These are phyloP conservation scores for Hoplostethus atlanticus DNA, from an alignment of 2,797 vertebrate genomes.

Conservation along the genomic window DNA sequence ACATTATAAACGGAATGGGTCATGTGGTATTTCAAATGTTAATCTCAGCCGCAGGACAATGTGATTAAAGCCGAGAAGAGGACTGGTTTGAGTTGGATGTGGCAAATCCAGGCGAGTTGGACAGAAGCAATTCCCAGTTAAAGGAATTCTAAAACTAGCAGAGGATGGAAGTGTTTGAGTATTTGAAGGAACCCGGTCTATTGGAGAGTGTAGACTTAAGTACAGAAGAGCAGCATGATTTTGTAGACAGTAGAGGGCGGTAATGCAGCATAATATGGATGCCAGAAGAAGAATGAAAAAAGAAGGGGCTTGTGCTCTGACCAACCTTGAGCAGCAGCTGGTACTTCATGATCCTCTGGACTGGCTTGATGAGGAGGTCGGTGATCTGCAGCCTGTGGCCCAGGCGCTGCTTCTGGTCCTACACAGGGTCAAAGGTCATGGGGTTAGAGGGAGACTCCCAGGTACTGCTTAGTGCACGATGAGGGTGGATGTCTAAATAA, in stretches of 20 bases:
- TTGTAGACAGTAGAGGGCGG: no score
- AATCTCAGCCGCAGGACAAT: no score
- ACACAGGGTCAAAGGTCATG: slow-evolving; percentile 15
- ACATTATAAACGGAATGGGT: neutral
- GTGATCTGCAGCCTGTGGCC: slow-evolving; percentile 95
- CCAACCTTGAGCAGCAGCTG: slow-evolving; percentile 96
- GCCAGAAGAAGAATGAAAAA: neutral
- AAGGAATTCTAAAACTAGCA: neutral
- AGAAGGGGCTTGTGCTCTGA: slow-evolving; percentile 18
- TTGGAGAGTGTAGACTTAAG: no score
- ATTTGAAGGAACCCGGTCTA: no score
- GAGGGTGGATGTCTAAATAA: neutral
- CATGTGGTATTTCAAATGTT: no score
- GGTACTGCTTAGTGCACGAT: neutral
- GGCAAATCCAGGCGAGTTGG: neutral
- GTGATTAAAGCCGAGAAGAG: no score
- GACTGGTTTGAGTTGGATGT: no score
- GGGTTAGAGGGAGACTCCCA: neutral
- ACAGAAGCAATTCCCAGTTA: neutral
- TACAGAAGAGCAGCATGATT: no score
- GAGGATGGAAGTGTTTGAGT: no score
- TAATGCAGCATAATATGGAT: no score
- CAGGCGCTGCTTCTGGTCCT: slow-evolving; percentile 96
- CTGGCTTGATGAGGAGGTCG: slow-evolving; percentile 95
- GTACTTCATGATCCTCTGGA: slow-evolving; percentile 98